These are phyloP conservation scores for Nesospiza acunhae DNA, from an alignment of 2,113 vertebrate genomes.

Conservation along the genomic window DNA sequence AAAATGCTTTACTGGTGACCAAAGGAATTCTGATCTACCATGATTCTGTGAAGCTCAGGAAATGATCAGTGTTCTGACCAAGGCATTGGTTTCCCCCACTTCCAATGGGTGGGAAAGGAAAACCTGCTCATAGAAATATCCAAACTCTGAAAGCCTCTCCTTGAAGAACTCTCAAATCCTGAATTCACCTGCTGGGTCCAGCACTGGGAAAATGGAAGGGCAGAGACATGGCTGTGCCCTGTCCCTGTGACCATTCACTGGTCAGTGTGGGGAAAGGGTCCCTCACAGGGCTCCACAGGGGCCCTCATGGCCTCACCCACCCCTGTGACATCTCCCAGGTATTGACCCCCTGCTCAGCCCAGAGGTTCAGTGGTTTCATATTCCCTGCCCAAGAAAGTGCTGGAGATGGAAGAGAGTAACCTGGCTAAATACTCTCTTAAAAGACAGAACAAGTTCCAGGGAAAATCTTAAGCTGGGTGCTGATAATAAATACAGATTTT, in stretches of 20 bases:
- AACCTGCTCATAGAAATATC: neutral
- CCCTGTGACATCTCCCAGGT: neutral
- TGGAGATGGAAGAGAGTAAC: neutral
- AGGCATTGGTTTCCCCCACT: neutral
- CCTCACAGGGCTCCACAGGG: neutral
- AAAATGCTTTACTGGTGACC: neutral
- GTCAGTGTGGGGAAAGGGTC: neutral
- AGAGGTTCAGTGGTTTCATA: neutral
- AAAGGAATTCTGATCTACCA: neutral
- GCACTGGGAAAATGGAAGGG: neutral
- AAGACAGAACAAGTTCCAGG: neutral
- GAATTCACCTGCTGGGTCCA: rapidly evolving
- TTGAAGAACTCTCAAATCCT: neutral
- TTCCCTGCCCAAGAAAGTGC: neutral
- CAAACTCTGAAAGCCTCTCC: neutral
- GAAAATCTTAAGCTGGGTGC: neutral
- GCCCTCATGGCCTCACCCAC: neutral
- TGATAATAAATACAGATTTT: neutral
- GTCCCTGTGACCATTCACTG: neutral
- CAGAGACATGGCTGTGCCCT: neutral
- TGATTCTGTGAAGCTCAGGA: neutral
- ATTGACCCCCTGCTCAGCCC: neutral
- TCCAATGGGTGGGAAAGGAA: neutral
- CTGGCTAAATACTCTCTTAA: neutral
- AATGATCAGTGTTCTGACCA: neutral